phyloP scores from a whole-genome alignment of 2,888 invertebrate species.

The Polydrusus cervinus region DNA sequence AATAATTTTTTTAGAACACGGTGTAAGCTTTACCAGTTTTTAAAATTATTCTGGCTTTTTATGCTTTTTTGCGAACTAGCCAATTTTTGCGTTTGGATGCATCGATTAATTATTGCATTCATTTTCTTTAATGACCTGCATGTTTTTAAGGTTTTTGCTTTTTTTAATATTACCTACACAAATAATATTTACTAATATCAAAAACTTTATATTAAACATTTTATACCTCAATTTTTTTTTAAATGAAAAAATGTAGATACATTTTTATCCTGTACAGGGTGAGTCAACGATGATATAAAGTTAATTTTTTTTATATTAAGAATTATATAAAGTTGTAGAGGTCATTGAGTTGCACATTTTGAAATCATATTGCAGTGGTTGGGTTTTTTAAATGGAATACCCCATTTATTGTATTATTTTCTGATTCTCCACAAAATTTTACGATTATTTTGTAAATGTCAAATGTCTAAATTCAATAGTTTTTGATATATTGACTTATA shows the following conservation, averaged over 20 bases:
- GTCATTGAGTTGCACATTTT: no score
- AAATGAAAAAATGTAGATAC: constrained; percentile 4
- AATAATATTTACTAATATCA: background rate
- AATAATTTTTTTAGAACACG: background rate
- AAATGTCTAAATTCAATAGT: no score
- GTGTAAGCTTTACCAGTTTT: constrained; percentile 6
- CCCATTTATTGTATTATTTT: no score
- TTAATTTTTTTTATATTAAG: no score
- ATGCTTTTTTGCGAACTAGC: constrained; percentile 9
- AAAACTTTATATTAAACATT: background rate
- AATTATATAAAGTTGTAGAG: no score
- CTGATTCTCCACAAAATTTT: no score
- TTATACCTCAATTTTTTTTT: background rate
- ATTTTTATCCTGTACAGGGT: no score
- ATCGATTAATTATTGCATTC: constrained; percentile 21
- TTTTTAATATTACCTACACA: constrained; percentile 2
- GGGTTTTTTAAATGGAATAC: no score
- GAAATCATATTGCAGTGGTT: no score
- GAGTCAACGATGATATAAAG: no score
- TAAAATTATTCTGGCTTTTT: constrained; percentile 16
- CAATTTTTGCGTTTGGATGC: constrained; percentile 24
- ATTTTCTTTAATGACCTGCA: constrained; percentile 29
- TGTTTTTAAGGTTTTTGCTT: constrained; percentile 19
- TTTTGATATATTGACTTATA: no score
- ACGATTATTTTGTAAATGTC: no score